These are phyloP conservation scores for Bos javanicus DNA, from an alignment of 2,113 vertebrate genomes.

Conservation along the genomic window DNA sequence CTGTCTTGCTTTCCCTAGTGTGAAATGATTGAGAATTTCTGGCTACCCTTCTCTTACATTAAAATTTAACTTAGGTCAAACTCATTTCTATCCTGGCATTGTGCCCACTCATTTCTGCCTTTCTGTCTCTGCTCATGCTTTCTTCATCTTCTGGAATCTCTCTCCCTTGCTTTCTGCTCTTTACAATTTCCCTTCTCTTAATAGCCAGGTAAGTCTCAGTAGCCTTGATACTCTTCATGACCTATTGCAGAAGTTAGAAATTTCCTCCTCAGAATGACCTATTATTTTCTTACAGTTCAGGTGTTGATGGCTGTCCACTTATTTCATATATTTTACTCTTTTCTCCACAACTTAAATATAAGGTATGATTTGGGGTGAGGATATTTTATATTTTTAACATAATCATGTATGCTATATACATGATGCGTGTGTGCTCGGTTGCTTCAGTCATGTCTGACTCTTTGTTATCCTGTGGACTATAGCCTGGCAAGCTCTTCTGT, in stretches of 20 bases:
- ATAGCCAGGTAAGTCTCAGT: neutral
- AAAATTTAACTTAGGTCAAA: neutral
- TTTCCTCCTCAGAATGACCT: neutral
- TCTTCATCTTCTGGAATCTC: neutral
- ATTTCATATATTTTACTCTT: neutral
- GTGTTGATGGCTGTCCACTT: neutral
- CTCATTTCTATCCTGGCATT: neutral
- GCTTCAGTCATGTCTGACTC: neutral
- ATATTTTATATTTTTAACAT: neutral
- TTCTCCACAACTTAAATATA: neutral
- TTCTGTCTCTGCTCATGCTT: neutral
- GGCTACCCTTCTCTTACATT: neutral
- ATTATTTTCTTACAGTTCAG: neutral
- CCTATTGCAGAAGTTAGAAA: neutral
- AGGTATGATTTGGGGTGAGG: neutral
- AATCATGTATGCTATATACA: neutral
- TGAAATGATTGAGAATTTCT: neutral
- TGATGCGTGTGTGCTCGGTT: accelerated
- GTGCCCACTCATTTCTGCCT: neutral
- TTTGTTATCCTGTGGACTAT: neutral
- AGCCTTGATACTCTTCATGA: neutral
- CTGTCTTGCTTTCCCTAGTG: neutral
- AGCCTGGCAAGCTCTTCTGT: neutral
- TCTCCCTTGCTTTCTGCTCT: neutral
- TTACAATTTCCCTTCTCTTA: neutral